These are phyloP conservation scores for Sylvia borin DNA, from an alignment of 2,797 vertebrate genomes.

Conservation along the genomic window DNA sequence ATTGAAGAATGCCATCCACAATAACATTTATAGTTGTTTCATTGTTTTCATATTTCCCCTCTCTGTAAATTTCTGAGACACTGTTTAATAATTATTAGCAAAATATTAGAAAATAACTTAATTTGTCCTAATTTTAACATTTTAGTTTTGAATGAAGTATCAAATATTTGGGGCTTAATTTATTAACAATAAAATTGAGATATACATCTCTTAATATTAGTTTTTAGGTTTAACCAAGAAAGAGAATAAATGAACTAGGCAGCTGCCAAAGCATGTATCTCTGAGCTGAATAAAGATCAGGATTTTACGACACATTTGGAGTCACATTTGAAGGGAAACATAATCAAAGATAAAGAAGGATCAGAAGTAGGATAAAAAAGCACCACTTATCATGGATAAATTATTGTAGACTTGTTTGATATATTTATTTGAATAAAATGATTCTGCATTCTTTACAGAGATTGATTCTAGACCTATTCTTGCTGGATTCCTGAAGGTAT, in stretches of 20 bases:
- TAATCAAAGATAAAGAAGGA: background rate
- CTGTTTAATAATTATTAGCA: background rate
- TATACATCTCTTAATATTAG: background rate
- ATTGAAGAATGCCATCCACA: background rate
- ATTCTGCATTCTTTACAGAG: background rate
- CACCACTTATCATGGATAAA: background rate
- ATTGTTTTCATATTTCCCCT: background rate
- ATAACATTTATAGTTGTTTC: background rate
- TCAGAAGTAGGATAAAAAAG: constrained; percentile 3
- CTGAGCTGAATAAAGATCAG: background rate
- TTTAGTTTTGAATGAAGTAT: background rate
- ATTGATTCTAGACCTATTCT: background rate
- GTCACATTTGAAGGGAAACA: background rate
- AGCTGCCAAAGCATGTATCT: background rate
- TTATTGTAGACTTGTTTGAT: background rate
- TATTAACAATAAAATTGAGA: background rate
- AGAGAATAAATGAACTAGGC: background rate
- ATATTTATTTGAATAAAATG: background rate
- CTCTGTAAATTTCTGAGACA: background rate
- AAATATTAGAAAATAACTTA: background rate
- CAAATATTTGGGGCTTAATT: background rate
- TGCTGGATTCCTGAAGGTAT: background rate
- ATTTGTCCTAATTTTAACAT: background rate
- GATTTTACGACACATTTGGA: background rate
- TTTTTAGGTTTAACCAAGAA: background rate